phyloP scores from a whole-genome alignment of 2,888 invertebrate genomes.

The Galeruca laticollis region DNA sequence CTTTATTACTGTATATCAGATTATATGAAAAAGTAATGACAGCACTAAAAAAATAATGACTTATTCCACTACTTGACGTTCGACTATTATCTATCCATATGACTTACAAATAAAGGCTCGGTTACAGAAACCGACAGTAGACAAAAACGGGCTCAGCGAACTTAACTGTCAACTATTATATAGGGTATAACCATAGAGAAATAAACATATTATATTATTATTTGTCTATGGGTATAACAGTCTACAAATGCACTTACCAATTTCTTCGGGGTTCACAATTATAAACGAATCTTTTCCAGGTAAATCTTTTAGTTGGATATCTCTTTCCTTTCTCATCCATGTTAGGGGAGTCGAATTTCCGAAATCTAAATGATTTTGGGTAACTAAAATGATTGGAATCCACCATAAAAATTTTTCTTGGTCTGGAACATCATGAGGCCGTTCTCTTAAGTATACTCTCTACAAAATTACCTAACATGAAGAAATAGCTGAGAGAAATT shows the following conservation, averaged over 20 bases:
- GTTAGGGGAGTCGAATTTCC: constrained; percentile 69
- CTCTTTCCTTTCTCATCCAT: constrained; percentile 75
- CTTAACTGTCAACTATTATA: too few species aligned
- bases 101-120: too few species aligned
- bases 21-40: too few species aligned
- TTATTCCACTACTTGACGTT: too few species aligned
- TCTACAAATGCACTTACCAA: constrained; percentile 70
- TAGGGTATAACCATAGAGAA: too few species aligned
- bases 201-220: too few species aligned
- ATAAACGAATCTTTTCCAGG: constrained; percentile 75
- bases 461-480: constrained; percentile 56
- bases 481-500: neutral
- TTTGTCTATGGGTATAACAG: too few species aligned
- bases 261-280: constrained; percentile 87
- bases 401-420: constrained; percentile 80
- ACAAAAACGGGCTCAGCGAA: too few species aligned
- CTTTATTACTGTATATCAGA: too few species aligned
- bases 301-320: constrained; percentile 69
- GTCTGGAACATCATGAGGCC: constrained; percentile 79
- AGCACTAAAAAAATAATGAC: too few species aligned
- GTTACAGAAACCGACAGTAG: too few species aligned
- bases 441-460: constrained; percentile 79
- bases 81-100: too few species aligned
- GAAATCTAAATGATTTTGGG: constrained; percentile 73
- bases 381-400: constrained; percentile 76